Conservation (phyloP, 2,797 vertebrate species). For the Chelidonichthys spinosus region DNA sequence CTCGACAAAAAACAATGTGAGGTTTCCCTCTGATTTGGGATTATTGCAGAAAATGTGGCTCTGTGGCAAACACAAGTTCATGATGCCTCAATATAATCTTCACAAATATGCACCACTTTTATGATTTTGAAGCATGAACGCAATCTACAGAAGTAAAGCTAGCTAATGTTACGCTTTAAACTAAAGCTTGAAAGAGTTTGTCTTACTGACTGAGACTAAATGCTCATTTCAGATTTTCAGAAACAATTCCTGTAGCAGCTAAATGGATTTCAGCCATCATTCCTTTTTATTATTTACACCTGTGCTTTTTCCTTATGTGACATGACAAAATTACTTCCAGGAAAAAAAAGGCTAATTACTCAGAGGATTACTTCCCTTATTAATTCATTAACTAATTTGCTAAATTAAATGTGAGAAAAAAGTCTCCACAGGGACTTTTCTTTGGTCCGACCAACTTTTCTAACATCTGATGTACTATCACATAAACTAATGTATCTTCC, state of each 20-base stretch:
- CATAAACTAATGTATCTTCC: neutral
- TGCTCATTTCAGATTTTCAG: neutral
- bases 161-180: neutral
- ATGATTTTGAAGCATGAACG: neutral
- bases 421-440: neutral
- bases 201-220: neutral
- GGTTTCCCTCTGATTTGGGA: neutral
- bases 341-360: neutral
- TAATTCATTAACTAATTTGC: neutral
- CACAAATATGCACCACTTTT: neutral
- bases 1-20: neutral
- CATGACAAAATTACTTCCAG: neutral
- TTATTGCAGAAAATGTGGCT: neutral
- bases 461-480: neutral
- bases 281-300: neutral
- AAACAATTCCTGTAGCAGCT: neutral
- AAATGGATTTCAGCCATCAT: neutral
- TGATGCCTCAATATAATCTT: neutral
- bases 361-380: neutral
- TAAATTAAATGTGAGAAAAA: constrained; percentile 1
- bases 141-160: neutral
- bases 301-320: neutral
- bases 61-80: neutral
- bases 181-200: neutral
- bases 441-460: neutral